Conservation (phyloP, 2,888 invertebrate species). For the Cheilosia vulpina region DNA sequence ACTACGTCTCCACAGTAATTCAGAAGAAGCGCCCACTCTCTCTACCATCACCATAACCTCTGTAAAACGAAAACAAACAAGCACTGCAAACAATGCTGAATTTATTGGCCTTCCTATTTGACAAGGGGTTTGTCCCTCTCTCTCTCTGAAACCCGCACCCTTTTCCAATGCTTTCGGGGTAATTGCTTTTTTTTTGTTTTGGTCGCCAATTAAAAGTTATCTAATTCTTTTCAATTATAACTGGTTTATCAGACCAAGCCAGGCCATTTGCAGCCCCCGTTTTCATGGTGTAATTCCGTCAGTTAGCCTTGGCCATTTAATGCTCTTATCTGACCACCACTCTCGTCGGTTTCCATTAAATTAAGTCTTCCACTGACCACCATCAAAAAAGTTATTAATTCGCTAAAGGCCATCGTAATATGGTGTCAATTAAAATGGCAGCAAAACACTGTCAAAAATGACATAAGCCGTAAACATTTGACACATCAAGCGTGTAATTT, state of each 20-base stretch:
- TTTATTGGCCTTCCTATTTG: too few relatives aligned
- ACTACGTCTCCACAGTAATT: too few relatives aligned
- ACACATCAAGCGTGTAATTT: constrained; percentile 55
- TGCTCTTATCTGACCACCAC: constrained; percentile 33
- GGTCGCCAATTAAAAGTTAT: constrained; percentile 24
- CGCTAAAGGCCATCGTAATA: constrained; percentile 22
- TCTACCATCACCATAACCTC: too few relatives aligned
- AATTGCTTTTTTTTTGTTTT: neutral
- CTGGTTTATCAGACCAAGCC: constrained; percentile 12
- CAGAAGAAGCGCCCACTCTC: too few relatives aligned
- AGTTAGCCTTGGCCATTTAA: constrained; percentile 65
- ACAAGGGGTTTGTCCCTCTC: neutral
- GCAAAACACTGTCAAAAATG: constrained; percentile 40
- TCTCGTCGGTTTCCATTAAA: constrained; percentile 44
- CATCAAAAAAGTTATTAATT: constrained; percentile 34
- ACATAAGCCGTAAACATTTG: constrained; percentile 13
- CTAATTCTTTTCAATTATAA: constrained; percentile 28
- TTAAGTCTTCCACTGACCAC: constrained; percentile 34
- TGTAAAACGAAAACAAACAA: too few relatives aligned
- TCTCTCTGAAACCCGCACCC: neutral
- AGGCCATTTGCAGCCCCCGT: constrained; percentile 9
- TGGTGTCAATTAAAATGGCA: constrained; percentile 54
- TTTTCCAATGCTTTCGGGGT: constrained; percentile 6
- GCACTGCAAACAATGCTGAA: too few relatives aligned
- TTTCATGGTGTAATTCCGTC: constrained; percentile 22